Evolutionary conservation across 1,140 invertebrate species (phyloP), one percentile per base, ranked within the genome.

Genomic region (Brachionus calyciflorus): DNA sequence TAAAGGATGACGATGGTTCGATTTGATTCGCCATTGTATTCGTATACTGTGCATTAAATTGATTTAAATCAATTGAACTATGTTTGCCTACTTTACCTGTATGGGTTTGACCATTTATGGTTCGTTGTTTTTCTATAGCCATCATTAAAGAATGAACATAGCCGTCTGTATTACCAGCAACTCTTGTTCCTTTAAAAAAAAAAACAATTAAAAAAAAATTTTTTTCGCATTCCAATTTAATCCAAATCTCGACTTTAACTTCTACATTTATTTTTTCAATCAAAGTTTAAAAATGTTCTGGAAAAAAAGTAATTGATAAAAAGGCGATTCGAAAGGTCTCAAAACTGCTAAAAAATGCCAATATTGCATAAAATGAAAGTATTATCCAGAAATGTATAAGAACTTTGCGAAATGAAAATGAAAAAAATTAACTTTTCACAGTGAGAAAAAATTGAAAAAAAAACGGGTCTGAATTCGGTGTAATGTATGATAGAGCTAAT

Each of bases 101-200:
- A 0, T 44, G 17, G 1, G 60, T 21, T n/a, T 65, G 33, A 14
- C 40, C 40, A 44, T 19, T 40, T 41, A 37, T 4, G 9, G 37
- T 24, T 65, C 60, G 33, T 65, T 65, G 37, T 44, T 65, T 65
- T 3, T 70, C 65, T 19, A 70, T 49, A 37, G 44, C 30, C 7
- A 33, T 49, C 46, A 70, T 70, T 19, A 76, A 19, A 30, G 73
- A 26, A 41, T 57, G 55, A 57, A 76, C 73, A 76, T 48, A 76
- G 12, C 73, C 73, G 40, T 76, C 73, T 17, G 73, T 40, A 48
- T 76, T 57, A 2, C 55, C 51, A 28, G 73, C 73, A n/a, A 76
- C 73, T 51, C 51, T 49, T 14, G 69, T 55, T 51, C 51, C 69
- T 73, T 41, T 37, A 40, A 37, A 21, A 60, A 51, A 21, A 44